Evolutionary conservation across 2,797 vertebrate genomes (phyloP), one percentile per base, ranked within the genome.

Genomic region (Taeniopygia guttata): DNA sequence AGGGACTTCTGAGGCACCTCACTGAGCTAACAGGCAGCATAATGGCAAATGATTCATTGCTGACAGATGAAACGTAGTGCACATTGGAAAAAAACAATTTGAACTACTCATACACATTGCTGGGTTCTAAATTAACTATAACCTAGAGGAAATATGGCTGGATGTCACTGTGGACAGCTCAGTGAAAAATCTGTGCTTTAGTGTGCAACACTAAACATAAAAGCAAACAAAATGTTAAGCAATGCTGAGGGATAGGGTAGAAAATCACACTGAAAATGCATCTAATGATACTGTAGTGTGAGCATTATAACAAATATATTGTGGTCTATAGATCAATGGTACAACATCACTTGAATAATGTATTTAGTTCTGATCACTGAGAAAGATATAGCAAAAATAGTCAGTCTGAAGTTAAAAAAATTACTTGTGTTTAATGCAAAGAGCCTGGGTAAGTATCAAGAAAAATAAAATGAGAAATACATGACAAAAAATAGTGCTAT

Each of bases 121-220:
- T 94, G 73, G 36, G 32, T 63, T 94, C 84, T 92, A 94, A 95
- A 95, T 93, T 94, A 93, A 91, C 93, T 94, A 59, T 87, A 88
- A 93, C 62, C 64, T 95, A 87, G 68, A 95, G 89, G 86, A 94
- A 92, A 93, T 82, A 63, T 42, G 59, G 70, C 73, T 84, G 74
- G 46, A 59, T 93, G 83, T 91, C 74, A 89, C 51, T 90, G 51
- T 84, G 74, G 82, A 84, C 72, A 93, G 66, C 51, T 89, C 52
- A 59, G 69, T 78, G 70, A 82, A 91, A 84, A 84, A 63, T 73
- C 69, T 89, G 70, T 63, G 43, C 48, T 76, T 88, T 63, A 66
- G 27, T 43, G 42, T 86, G 63, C 48, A 79, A 69, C 20, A 6
- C 43, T 86, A 77, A 87, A 94, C 67, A 45, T 72, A 78, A 94